A percentile compares a stretch with the other conserved stretches of the same genome.
phyloP scores from a whole-genome alignment of 2,797 vertebrate genomes.

The Carapus acus region DNA sequence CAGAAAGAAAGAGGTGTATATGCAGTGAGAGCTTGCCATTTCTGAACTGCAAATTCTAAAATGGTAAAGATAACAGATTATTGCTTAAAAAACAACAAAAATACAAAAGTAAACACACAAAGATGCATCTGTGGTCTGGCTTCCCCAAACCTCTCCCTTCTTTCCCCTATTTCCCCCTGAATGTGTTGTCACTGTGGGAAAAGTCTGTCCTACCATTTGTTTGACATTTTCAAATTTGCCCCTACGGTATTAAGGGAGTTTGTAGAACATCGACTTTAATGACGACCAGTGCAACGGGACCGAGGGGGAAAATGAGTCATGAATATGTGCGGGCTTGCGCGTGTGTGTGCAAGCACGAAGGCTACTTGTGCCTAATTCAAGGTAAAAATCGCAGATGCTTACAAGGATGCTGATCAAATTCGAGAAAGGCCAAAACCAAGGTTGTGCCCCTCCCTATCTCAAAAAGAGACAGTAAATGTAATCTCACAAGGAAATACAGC shows the following conservation, averaged over 20 bases:
- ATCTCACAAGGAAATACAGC: slow-evolving; percentile 6
- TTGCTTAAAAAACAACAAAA: slow-evolving; percentile 2
- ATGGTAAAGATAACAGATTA: no score
- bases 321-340: slow-evolving; percentile 44
- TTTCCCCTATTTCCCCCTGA: slow-evolving; percentile 5
- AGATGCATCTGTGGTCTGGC: slow-evolving; percentile 11
- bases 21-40: slow-evolving; percentile 23
- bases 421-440: slow-evolving; percentile 2
- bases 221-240: slow-evolving; percentile 43
- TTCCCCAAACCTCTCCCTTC: not conserved
- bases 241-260: slow-evolving; percentile 12
- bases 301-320: slow-evolving; percentile 41
- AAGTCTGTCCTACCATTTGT: slow-evolving; percentile 39
- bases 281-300: slow-evolving; percentile 52
- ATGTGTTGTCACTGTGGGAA: slow-evolving; percentile 42
- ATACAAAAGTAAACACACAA: slow-evolving; percentile 42
- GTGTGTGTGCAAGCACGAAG: not conserved
- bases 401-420: no score
- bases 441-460: not conserved
- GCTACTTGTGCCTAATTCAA: slow-evolving; percentile 43
- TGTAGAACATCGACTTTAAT: slow-evolving; percentile 39
- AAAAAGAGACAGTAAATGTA: slow-evolving; percentile 11
- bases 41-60: no score
- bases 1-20: slow-evolving; percentile 12
- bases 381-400: slow-evolving; percentile 54